Conservation (phyloP, 2,888 invertebrate species). For the Drosophila leonis region DNA sequence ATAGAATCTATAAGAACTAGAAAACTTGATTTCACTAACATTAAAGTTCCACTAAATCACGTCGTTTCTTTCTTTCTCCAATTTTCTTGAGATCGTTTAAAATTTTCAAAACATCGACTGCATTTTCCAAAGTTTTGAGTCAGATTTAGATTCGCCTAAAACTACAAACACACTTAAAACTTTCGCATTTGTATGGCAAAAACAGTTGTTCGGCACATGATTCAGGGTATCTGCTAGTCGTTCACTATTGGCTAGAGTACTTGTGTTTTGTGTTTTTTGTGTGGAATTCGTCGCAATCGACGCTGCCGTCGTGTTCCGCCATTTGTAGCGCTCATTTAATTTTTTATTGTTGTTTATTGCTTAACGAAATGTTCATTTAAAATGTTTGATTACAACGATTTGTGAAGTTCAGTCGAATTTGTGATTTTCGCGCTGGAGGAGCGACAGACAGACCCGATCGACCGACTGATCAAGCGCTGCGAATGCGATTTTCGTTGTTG, state of each 20-base stretch:
- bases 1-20: neutral
- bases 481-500: slow-evolving; percentile 57
- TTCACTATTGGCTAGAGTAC: neutral
- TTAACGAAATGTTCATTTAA: slow-evolving; percentile 78
- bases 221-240: slow-evolving; percentile 2
- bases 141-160: too few species aligned
- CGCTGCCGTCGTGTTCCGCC: slow-evolving; percentile 70
- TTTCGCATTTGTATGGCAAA: neutral
- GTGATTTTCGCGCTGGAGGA: slow-evolving; percentile 78
- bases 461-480: slow-evolving; percentile 25
- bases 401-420: slow-evolving; percentile 82
- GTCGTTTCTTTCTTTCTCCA: neutral
- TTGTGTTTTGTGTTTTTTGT: slow-evolving; percentile 4
- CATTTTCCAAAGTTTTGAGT: neutral
- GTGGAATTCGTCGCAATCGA: slow-evolving; percentile 38
- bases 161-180: too few species aligned
- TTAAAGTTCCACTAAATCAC: neutral
- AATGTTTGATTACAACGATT: slow-evolving; percentile 83
- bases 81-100: neutral
- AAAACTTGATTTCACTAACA: neutral
- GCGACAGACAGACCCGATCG: slow-evolving; percentile 18
- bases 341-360: slow-evolving; percentile 80
- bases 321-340: slow-evolving; percentile 77
- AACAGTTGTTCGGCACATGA: neutral
- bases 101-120: too few species aligned